These are phyloP conservation scores for Pangasius larnaudii DNA, from an alignment of 2,797 vertebrate species.

Conservation along the genomic window DNA sequence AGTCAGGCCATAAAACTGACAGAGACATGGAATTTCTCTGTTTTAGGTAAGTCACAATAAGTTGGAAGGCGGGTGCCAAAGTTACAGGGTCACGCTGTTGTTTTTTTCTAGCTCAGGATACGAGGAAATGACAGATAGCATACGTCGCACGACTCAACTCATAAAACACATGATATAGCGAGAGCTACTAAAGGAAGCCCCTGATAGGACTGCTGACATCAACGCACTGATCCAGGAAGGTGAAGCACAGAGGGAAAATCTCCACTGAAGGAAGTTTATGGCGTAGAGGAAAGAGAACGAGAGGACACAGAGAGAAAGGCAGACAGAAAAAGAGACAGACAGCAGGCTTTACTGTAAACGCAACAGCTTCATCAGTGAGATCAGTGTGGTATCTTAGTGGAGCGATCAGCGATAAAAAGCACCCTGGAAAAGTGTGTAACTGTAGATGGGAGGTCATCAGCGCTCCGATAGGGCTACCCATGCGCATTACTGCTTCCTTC, in stretches of 20 bases:
- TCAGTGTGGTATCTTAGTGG: slow-evolving; percentile 66
- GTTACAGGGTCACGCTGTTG: neutral
- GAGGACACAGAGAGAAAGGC: slow-evolving; percentile 47
- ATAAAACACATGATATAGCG: slow-evolving; percentile 21
- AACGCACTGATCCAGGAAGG: slow-evolving; percentile 47
- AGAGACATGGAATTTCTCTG: slow-evolving; percentile 46
- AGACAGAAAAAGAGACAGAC: slow-evolving; percentile 37
- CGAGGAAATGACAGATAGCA: slow-evolving; percentile 8
- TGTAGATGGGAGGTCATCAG: slow-evolving; percentile 68
- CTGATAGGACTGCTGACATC: slow-evolving; percentile 41
- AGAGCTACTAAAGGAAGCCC: slow-evolving; percentile 31
- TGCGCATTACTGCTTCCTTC: slow-evolving; percentile 45
- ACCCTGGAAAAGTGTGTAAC: slow-evolving; percentile 69
- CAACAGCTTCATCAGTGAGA: slow-evolving; percentile 44
- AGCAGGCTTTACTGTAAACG: slow-evolving; percentile 42
- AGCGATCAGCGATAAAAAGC: slow-evolving; percentile 69
- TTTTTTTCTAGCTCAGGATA: slow-evolving; percentile 2
- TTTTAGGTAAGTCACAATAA: neutral
- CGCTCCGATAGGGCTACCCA: slow-evolving; percentile 58
- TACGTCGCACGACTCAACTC: slow-evolving; percentile 6
- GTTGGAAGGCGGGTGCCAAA: neutral
- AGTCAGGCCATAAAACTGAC: slow-evolving; percentile 44
- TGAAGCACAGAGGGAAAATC: slow-evolving; percentile 42
- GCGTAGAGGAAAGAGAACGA: slow-evolving; percentile 38
- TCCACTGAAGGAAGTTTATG: slow-evolving; percentile 40